Conservation (phyloP, 2,888 invertebrate genomes). For the Ophonus ardosiacus region DNA sequence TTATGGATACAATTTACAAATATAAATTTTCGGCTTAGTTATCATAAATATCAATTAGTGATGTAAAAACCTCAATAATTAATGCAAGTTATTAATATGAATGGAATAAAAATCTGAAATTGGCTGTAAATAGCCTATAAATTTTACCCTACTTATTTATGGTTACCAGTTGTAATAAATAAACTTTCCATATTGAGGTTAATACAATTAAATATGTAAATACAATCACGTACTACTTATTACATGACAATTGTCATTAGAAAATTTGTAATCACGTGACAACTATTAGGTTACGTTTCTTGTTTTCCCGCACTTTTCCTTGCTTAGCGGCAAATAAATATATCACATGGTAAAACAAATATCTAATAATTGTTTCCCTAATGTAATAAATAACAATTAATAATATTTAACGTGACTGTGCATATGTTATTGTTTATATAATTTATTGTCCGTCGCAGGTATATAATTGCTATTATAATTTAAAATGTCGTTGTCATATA, state of each 20-base stretch:
- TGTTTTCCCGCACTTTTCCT: conserved; percentile 24
- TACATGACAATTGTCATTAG: conserved; percentile 41
- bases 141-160: conserved; percentile 26
- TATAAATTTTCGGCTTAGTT: neutral
- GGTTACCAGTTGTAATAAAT: conserved; percentile 9
- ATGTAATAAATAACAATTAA: conserved; percentile 59
- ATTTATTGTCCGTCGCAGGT: conserved; percentile 54
- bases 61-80: neutral
- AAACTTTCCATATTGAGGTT: conserved; percentile 38
- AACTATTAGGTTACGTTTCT: conserved; percentile 16
- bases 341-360: conserved; percentile 37
- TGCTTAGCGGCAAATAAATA: conserved; percentile 24
- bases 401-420: conserved; percentile 59
- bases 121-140: conserved; percentile 28
- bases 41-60: conserved; percentile 1
- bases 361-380: conserved; percentile 40
- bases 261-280: conserved; percentile 30
- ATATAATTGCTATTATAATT: conserved; percentile 63
- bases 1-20: neutral
- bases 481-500: conserved; percentile 58
- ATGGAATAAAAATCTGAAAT: conserved; percentile 1
- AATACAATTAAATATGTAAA: conserved; percentile 48
- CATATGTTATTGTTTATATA: conserved; percentile 61
- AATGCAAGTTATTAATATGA: neutral
- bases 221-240: conserved; percentile 23